A percentile compares a stretch with the other conserved stretches of the same genome.
phyloP scores from a whole-genome alignment of 2,113 vertebrate species.

The Pluvianellus socialis region DNA sequence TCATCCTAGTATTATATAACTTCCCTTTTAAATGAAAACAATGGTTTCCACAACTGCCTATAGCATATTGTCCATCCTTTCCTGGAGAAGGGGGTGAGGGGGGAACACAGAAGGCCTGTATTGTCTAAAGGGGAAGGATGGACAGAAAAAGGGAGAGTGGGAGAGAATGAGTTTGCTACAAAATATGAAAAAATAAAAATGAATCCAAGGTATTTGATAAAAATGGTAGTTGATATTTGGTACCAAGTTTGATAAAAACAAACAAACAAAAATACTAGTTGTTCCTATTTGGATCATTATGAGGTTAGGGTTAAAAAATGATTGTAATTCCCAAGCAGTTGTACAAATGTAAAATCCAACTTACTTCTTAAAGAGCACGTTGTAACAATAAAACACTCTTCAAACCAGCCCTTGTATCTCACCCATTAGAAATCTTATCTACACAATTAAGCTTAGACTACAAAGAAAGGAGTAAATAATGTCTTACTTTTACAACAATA shows the following conservation, averaged over 20 bases:
- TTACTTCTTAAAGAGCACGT: not conserved
- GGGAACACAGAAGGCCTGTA: not conserved
- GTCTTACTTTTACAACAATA: not conserved
- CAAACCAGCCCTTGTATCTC: not conserved
- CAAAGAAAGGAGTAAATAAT: not conserved
- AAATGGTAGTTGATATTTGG: not conserved
- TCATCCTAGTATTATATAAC: not conserved
- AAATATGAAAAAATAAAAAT: not conserved
- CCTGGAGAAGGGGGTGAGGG: not conserved
- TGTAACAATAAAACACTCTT: not conserved
- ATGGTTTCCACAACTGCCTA: not conserved
- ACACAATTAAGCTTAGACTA: not conserved
- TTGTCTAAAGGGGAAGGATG: not conserved
- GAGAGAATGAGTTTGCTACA: not conserved
- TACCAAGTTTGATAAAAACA: not conserved
- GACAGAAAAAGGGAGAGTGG: not conserved
- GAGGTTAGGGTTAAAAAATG: not conserved
- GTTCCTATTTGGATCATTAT: not conserved
- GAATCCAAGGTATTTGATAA: not conserved
- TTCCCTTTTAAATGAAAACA: conserved; percentile 20
- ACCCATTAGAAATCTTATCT: not conserved
- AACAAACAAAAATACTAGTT: not conserved
- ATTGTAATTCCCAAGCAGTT: not conserved
- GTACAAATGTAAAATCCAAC: not conserved
- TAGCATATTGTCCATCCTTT: not conserved